Evolutionary conservation across 2,113 vertebrate genomes (phyloP).

Genomic region (Phaethornis superciliosus): DNA sequence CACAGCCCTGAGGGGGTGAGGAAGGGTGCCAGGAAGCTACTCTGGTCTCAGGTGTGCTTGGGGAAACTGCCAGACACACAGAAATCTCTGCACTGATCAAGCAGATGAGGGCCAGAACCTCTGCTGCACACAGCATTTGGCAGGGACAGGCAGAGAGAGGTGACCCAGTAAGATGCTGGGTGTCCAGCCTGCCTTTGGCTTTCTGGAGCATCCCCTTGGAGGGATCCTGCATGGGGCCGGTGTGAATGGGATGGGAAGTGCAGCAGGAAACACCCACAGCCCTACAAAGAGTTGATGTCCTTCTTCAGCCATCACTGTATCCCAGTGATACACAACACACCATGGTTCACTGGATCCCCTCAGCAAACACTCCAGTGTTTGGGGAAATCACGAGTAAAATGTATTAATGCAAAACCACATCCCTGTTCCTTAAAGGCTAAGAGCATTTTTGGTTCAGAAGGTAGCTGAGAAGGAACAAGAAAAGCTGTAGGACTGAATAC

Average conservation of each 20-base stretch:
- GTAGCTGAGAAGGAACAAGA: neutral
- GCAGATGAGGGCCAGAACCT: neutral
- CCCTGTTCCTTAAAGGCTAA: neutral
- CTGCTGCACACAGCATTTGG: neutral
- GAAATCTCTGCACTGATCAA: neutral
- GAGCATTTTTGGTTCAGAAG: neutral
- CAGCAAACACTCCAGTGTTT: neutral
- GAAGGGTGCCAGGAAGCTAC: rapidly evolving
- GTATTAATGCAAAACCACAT: neutral
- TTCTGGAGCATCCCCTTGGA: neutral
- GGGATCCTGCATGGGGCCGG: neutral
- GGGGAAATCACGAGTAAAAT: neutral
- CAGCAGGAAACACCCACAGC: neutral
- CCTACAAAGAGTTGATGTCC: neutral
- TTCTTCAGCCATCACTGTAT: neutral
- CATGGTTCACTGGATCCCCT: neutral
- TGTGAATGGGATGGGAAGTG: neutral
- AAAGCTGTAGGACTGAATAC: neutral
- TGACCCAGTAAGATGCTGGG: neutral
- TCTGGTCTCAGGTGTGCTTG: neutral
- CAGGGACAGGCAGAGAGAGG: neutral
- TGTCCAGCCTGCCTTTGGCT: neutral
- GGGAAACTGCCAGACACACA: neutral
- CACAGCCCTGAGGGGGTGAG: rapidly evolving
- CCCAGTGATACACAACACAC: neutral